Percentiles rank a stretch among this genome's conserved stretches.
phyloP scores from a whole-genome alignment of 1,140 invertebrate genomes.

The Lordiphosa stackelbergi region DNA sequence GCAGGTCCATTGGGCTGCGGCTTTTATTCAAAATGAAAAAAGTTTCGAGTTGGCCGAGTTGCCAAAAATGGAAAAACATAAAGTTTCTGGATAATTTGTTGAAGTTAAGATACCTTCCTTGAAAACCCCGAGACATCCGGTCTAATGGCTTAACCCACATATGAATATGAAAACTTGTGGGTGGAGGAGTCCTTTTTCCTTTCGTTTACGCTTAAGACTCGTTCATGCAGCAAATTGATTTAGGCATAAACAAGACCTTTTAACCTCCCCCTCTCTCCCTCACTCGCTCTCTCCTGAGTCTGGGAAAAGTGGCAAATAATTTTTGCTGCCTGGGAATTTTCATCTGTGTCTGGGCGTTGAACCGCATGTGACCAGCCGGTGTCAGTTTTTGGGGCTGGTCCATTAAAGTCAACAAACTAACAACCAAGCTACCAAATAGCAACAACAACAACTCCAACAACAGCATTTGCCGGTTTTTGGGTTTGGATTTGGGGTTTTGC shows the following conservation, averaged over 20 bases:
- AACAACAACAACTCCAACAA: constrained; percentile 46
- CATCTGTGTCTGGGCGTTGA: constrained; percentile 40
- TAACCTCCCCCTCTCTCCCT: constrained; percentile 20
- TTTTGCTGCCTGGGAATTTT: constrained; percentile 46
- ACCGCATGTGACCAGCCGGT: constrained; percentile 48
- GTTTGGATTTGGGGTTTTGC: constrained; percentile 30
- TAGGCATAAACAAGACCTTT: constrained; percentile 66
- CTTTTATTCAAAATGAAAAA: neutral
- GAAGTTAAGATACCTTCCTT: too few species aligned
- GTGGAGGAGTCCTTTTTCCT: constrained; percentile 27
- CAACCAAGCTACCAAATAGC: constrained; percentile 20
- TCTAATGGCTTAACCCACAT: constrained; percentile 29
- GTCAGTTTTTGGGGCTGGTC: constrained; percentile 24
- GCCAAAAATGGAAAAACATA: too few species aligned
- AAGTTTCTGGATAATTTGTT: too few species aligned
- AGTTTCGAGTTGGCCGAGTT: too few species aligned
- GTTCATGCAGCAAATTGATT: constrained; percentile 73
- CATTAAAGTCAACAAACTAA: constrained; percentile 67
- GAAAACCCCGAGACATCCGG: too few species aligned
- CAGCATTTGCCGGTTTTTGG: constrained; percentile 25
- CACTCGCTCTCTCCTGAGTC: neutral
- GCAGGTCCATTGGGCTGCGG: neutral
- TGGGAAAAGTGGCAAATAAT: constrained; percentile 55
- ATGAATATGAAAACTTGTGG: constrained; percentile 31
- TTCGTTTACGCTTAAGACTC: constrained; percentile 54